Evolutionary conservation across 2,113 vertebrate genomes (phyloP), one percentile per base, ranked within the genome.

Genomic region (Helogale parvula): DNA sequence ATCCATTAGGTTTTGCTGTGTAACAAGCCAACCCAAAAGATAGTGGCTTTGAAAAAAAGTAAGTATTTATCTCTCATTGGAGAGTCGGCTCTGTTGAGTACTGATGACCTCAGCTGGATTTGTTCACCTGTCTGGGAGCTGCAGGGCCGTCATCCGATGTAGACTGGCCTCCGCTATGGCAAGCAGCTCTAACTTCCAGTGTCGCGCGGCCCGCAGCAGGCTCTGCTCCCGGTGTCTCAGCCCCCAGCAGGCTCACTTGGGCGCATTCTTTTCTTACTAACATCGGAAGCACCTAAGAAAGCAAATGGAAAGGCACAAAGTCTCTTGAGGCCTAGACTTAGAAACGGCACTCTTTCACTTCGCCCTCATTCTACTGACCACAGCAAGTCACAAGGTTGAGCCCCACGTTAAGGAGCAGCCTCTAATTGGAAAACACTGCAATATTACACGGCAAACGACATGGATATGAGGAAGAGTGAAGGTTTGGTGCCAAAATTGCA

Each of bases 11-110:
- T 65, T 76, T 86, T 23, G 23, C 71, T 92, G 1, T 63, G 25
- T 29, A 85, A 89, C 57, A 95, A 92, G 57, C 14, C 21, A 91
- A 31, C 47, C 47, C 80, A 80, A 93, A 71, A 94, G 1, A 23
- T 3, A 35, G n/a, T 54, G 6, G 31, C 47, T 88, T 60, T 54
- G 29, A 41, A 72, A 41, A 52, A 79, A 88, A 79, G n/a, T 45
- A 80, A 92, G 10, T 71, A 71, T 33, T 25, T 71, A n/a, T 68
- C 76, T 65, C 65, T 89, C 71, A 74, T 2, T 23, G 29, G 57
- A 35, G 25, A 33, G 52, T 41, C 45, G 17, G 29, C 45, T 88
- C 41, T 84, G 66, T 47, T 47, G 33, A 45, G 45, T 9, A 1
- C 31, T 69, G 90, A 45, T 74, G 45, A 68, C 14, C 38, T 86